Evolutionary conservation across 2,888 invertebrate genomes (phyloP), one percentile per base, ranked within the genome.

Genomic region (Cordylochernes scorpioides): DNA sequence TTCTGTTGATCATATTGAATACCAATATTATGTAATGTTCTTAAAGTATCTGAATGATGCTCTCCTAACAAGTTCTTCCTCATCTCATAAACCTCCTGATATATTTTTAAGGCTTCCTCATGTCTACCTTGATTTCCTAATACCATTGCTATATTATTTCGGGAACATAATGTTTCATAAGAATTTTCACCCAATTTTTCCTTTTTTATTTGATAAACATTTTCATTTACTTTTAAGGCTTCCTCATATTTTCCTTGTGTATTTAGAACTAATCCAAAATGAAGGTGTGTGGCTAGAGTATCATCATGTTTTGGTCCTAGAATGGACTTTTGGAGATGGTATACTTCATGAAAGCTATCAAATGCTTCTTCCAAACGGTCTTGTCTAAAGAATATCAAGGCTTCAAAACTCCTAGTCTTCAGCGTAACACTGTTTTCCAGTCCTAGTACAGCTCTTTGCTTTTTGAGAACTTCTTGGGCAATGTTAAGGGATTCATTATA

Each of bases 401-500:
- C 27, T 17, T 17, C 18, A 8, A 13, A 15, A 16, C 6, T n/a
- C n/a, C n/a, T n/a, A n/a, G n/a, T n/a, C n/a, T n/a, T n/a, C n/a
- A n/a, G n/a, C n/a, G n/a, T n/a, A n/a, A n/a, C n/a, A n/a, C n/a
- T n/a, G n/a, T n/a, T n/a, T n/a, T n/a, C n/a, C n/a, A n/a, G n/a
- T n/a, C n/a, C n/a, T n/a, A n/a, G n/a, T n/a, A n/a, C n/a, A n/a
- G n/a, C n/a, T n/a, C n/a, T n/a, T n/a, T n/a, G n/a, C n/a, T n/a
- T n/a, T n/a, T n/a, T n/a, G n/a, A n/a, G n/a, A n/a, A 27, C 17
- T 25, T 24, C 29, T 28, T 28, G 16, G 19, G 13, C 19, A 15
- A 17, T 17, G 5, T 13, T 18, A n/a, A 28, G 17, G 16, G 32
- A 28, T 18, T 32, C 25, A 12, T 28, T 8, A n/a, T 17, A 32